Percentiles rank a stretch among this genome's conserved stretches.
Evolutionary conservation across 2,113 vertebrate genomes (phyloP).

Genomic region (Bothrops jararaca): DNA sequence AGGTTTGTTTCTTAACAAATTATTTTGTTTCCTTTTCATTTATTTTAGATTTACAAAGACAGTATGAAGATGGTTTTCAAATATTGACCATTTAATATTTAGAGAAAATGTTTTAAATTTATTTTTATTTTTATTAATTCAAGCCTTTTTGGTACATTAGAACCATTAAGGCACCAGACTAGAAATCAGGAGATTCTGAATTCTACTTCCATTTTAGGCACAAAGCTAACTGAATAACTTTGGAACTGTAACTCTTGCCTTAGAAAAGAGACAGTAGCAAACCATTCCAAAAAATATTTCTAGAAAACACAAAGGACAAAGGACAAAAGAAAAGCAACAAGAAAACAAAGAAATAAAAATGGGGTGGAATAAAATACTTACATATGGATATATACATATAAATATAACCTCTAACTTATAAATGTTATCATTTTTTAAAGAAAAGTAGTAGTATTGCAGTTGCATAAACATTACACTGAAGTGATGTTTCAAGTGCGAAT

Average conservation of each 20-base stretch:
- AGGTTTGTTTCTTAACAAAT: constrained; percentile 59
- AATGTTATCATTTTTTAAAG: background rate
- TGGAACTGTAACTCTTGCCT: background rate
- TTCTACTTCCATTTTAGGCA: background rate
- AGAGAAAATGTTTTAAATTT: background rate
- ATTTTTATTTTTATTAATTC: background rate
- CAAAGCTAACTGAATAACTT: background rate
- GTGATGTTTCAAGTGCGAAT: background rate
- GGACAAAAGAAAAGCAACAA: background rate
- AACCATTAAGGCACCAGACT: background rate
- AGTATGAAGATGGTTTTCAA: background rate
- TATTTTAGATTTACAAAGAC: background rate
- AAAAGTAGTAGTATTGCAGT: background rate
- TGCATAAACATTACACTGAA: background rate
- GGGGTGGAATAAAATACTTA: background rate
- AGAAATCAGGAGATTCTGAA: background rate
- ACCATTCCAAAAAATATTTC: background rate
- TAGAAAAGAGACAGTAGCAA: background rate
- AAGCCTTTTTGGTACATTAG: background rate
- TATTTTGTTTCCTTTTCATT: background rate
- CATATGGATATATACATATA: background rate
- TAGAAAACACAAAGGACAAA: background rate
- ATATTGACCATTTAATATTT: background rate
- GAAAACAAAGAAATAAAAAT: background rate
- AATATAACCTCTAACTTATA: background rate